Conservation (phyloP, 2,797 vertebrate species). For the Vultur gryphus region DNA sequence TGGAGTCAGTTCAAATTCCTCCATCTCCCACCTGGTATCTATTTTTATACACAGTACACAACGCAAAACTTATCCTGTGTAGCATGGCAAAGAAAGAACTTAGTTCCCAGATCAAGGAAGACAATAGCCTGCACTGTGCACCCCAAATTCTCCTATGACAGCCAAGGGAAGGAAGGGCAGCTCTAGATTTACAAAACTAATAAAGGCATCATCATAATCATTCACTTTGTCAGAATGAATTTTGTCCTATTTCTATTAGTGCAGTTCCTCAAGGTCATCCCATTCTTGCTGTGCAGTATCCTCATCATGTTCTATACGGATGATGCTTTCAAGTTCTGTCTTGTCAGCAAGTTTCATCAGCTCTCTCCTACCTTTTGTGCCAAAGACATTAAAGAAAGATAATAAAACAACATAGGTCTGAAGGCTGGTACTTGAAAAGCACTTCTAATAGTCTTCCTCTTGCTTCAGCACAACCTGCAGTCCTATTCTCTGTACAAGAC, state of each 20-base stretch:
- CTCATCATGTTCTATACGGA: neutral
- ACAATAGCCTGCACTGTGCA: neutral
- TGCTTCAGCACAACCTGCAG: neutral
- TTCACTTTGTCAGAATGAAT: neutral
- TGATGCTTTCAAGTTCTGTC: neutral
- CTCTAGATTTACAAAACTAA: neutral
- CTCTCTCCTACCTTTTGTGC: neutral
- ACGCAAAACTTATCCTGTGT: neutral
- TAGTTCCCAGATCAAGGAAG: neutral
- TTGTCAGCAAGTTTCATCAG: neutral
- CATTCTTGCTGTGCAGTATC: neutral
- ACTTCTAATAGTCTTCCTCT: neutral
- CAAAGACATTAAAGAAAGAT: neutral
- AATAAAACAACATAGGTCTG: neutral
- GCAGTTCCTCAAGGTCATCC: neutral
- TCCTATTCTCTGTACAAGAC: neutral
- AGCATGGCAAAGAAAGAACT: neutral
- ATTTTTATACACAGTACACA: neutral
- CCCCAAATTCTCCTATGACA: neutral
- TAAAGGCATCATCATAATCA: neutral
- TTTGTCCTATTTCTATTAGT: neutral
- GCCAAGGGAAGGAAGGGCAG: neutral
- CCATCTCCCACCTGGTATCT: neutral
- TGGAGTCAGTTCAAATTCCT: neutral
- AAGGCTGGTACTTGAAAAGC: neutral